phyloP scores from a whole-genome alignment of 2,113 vertebrate species.

The Oreochromis spilurus region DNA sequence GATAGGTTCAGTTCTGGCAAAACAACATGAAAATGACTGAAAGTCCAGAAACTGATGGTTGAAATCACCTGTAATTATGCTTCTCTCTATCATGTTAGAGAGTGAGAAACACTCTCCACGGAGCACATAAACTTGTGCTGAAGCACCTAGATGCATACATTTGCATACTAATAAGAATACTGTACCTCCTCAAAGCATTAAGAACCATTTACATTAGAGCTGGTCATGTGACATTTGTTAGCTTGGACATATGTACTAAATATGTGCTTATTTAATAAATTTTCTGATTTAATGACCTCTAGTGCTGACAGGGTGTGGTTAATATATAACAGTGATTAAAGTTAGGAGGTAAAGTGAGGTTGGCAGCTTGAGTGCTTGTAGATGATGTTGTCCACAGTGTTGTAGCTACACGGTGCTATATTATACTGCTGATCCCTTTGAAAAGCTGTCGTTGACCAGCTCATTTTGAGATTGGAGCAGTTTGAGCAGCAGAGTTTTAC shows the following conservation, averaged over 20 bases:
- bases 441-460: background rate
- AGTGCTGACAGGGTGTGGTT: background rate
- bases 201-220: background rate
- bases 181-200: background rate
- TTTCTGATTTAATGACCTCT: slow-evolving; percentile 24
- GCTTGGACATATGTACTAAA: background rate
- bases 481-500: background rate
- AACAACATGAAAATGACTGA: background rate
- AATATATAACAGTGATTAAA: background rate
- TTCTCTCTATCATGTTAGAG: background rate
- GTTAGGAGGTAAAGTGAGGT: background rate
- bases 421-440: background rate
- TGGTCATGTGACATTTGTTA: background rate
- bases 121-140: background rate
- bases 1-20: background rate
- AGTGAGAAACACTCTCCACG: background rate
- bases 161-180: slow-evolving; percentile 28
- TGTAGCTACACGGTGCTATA: background rate
- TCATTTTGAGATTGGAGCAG: background rate
- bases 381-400: background rate
- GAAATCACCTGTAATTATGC: background rate
- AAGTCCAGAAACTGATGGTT: background rate
- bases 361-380: background rate
- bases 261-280: background rate
- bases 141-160: slow-evolving; percentile 37